Evolutionary conservation across 2,888 invertebrate genomes (phyloP).

Genomic region (Tipula confusa): DNA sequence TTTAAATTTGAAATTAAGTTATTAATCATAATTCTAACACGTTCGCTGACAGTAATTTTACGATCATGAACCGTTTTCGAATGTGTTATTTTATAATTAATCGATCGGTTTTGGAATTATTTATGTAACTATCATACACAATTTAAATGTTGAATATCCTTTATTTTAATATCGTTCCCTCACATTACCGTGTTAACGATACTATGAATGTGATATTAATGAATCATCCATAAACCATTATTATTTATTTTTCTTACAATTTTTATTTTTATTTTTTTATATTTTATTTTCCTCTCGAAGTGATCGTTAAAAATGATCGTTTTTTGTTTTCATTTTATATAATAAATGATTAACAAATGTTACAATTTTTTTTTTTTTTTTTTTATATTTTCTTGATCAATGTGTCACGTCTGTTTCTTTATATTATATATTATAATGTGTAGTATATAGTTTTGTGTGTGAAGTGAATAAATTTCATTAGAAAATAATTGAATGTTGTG

Average conservation of each 20-base stretch:
- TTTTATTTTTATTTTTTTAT: slow-evolving; percentile 16
- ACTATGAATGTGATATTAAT: slow-evolving; percentile 29
- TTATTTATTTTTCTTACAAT: slow-evolving; percentile 29
- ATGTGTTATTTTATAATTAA: neutral
- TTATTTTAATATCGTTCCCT: neutral
- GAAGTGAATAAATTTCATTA: slow-evolving; percentile 25
- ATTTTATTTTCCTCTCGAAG: slow-evolving; percentile 26
- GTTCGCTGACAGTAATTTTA: neutral
- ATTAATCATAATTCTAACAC: neutral
- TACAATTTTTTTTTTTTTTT: slow-evolving; percentile 3
- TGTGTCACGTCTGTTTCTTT: slow-evolving; percentile 31
- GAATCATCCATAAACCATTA: slow-evolving; percentile 31
- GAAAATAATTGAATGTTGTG: slow-evolving; percentile 20
- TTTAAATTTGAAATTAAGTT: neutral
- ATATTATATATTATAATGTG: neutral
- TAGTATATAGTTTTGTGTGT: neutral
- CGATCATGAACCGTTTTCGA: neutral
- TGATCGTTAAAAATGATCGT: slow-evolving; percentile 29
- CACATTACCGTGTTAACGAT: neutral
- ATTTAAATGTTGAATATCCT: neutral
- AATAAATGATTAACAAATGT: slow-evolving; percentile 32
- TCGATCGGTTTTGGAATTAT: neutral
- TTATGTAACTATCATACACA: neutral
- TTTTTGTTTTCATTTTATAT: slow-evolving; percentile 17
- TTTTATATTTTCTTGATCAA: slow-evolving; percentile 27